A percentile compares a stretch with the other conserved stretches of the same genome.
These are phyloP conservation scores for Drosophila eohydei DNA, from an alignment of 2,888 invertebrate species.

Conservation along the genomic window DNA sequence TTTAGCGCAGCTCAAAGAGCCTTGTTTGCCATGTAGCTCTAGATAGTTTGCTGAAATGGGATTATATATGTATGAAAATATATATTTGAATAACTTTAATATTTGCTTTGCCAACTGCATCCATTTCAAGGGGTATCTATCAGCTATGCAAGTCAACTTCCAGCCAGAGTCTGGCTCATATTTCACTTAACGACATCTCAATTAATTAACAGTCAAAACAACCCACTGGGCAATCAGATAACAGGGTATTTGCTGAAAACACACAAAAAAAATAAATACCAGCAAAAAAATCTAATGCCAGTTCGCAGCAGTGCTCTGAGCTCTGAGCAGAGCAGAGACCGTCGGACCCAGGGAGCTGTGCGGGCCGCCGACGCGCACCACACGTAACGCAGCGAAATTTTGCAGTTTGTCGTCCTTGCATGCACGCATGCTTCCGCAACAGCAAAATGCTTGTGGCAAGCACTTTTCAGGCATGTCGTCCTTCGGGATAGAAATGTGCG, in stretches of 20 bases:
- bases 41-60: too few species aligned
- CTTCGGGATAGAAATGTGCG: conserved; percentile 33
- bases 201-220: background rate
- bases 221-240: background rate
- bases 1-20: background rate
- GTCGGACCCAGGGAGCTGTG: conserved; percentile 10
- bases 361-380: conserved; percentile 16
- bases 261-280: conserved; percentile 53
- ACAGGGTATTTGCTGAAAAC: conserved; percentile 30
- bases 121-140: too few species aligned
- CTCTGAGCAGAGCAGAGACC: background rate
- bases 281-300: conserved; percentile 66
- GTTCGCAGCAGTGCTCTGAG: conserved; percentile 18
- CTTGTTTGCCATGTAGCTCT: background rate
- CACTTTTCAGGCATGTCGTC: conserved; percentile 64
- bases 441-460: conserved; percentile 68
- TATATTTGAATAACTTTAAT: too few species aligned
- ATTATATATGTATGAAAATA: too few species aligned
- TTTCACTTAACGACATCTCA: background rate
- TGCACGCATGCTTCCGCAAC: conserved; percentile 68
- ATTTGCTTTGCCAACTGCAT: too few species aligned
- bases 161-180: background rate
- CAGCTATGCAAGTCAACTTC: background rate
- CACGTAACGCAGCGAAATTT: conserved; percentile 67
- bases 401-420: conserved; percentile 73